Conservation (phyloP, 2,113 vertebrate species). For the Mohoua ochrocephala region DNA sequence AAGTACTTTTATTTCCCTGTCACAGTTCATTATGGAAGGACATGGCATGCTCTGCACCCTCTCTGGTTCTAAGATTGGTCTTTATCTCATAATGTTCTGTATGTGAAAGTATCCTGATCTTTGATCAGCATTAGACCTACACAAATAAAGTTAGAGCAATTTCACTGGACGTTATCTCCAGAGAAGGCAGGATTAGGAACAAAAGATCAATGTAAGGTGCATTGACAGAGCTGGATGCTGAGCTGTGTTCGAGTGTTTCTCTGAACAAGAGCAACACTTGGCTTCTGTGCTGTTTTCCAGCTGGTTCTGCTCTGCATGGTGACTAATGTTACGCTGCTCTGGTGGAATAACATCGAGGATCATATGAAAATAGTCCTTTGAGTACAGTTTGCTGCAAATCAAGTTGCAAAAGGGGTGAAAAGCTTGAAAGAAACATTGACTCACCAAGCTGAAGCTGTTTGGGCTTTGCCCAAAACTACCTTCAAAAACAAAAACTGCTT, state of each 20-base stretch:
- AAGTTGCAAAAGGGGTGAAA: not conserved
- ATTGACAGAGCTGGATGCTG: not conserved
- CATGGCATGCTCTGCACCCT: not conserved
- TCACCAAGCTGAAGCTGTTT: not conserved
- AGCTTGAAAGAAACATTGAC: not conserved
- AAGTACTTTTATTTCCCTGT: not conserved
- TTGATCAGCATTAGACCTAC: not conserved
- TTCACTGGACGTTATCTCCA: not conserved
- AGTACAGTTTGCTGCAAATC: not conserved
- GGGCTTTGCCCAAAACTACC: not conserved
- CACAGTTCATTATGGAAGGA: not conserved
- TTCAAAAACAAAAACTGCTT: not conserved
- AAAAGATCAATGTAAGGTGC: not conserved
- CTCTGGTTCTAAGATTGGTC: not conserved
- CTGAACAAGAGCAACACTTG: not conserved
- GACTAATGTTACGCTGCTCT: not conserved
- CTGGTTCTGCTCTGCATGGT: not conserved
- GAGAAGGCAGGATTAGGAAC: not conserved
- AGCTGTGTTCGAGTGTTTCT: not conserved
- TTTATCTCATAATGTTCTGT: not conserved
- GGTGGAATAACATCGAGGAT: not conserved
- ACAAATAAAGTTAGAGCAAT: not conserved
- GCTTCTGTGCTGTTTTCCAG: not conserved
- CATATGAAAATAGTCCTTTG: not conserved
- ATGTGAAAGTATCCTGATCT: not conserved